phyloP scores from a whole-genome alignment of 2,888 invertebrate species.

The Hermodice carunculata region DNA sequence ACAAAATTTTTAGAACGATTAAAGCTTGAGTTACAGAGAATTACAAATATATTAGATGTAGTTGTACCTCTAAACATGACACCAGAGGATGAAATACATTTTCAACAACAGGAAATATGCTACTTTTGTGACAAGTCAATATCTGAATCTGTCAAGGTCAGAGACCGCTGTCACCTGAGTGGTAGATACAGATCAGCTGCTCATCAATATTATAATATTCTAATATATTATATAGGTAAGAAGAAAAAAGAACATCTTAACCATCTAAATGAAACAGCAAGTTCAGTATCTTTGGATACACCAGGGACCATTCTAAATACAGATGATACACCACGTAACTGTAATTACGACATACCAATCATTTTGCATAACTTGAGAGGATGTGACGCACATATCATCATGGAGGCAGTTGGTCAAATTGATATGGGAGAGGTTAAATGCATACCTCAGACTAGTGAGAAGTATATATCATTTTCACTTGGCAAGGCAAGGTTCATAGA shows the following conservation, averaged over 20 bases:
- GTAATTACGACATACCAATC: conserved; percentile 14
- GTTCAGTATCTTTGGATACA: no score
- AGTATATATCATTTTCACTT: conserved; percentile 31
- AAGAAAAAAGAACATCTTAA: no score
- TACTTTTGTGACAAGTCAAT: not conserved
- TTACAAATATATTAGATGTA: not conserved
- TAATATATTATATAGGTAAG: no score
- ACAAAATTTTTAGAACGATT: conserved; percentile 1
- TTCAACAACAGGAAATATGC: not conserved
- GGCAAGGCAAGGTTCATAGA: no score
- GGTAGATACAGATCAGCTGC: conserved; percentile 31
- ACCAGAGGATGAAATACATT: not conserved
- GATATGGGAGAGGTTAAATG: conserved; percentile 24
- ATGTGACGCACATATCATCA: conserved; percentile 18
- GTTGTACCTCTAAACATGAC: conserved; percentile 2
- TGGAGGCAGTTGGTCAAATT: conserved; percentile 1
- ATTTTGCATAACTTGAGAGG: conserved; percentile 15
- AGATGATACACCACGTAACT: no score
- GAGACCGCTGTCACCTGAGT: conserved; percentile 32
- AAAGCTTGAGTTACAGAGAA: not conserved
- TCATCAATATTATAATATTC: conserved; percentile 22
- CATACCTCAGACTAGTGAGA: conserved; percentile 34
- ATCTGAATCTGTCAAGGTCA: not conserved
- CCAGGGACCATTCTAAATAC: no score
- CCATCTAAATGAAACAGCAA: no score